These are phyloP conservation scores for Takifugu flavidus DNA, from an alignment of 2,113 vertebrate species.

Conservation along the genomic window DNA sequence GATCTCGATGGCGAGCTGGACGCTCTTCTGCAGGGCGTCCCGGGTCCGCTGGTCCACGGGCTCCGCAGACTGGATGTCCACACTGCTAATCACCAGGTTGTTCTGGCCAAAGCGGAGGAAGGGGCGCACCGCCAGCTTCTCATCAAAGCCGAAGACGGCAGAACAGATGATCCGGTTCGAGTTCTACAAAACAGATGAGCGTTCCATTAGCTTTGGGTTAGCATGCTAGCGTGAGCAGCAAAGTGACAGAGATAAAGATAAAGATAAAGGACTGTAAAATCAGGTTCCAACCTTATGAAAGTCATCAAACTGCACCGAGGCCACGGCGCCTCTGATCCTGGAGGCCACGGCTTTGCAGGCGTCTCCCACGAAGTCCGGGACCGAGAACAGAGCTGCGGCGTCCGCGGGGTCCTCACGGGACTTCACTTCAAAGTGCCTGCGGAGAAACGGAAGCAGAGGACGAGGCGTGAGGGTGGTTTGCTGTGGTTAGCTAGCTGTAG, in stretches of 20 bases:
- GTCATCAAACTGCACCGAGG: constrained; percentile 88
- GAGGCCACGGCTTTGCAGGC: constrained; percentile 89
- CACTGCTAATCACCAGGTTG: constrained; percentile 84
- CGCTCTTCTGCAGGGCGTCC: constrained; percentile 86
- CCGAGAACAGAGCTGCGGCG: constrained; percentile 77
- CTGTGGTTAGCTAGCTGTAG: too few relatives aligned
- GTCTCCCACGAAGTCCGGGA: constrained; percentile 85
- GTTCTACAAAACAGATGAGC: constrained; percentile 68
- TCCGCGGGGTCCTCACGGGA: constrained; percentile 15
- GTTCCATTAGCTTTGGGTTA: neutral
- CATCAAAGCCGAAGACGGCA: constrained; percentile 85
- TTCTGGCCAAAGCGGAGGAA: constrained; percentile 80
- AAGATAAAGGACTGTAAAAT: too few relatives aligned
- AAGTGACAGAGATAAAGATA: too few relatives aligned
- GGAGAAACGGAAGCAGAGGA: neutral
- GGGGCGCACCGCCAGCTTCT: constrained; percentile 68
- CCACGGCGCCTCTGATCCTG: constrained; percentile 83
- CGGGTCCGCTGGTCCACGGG: constrained; percentile 88
- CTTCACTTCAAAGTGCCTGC: constrained; percentile 85
- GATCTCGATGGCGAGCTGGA: constrained; percentile 91
- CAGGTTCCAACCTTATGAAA: constrained; percentile 82
- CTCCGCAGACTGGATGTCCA: constrained; percentile 90
- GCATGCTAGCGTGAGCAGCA: neutral
- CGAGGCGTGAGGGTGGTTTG: neutral
- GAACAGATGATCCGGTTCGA: constrained; percentile 87